These are phyloP conservation scores for Labia minor DNA, from an alignment of 2,888 invertebrate species.

Conservation along the genomic window DNA sequence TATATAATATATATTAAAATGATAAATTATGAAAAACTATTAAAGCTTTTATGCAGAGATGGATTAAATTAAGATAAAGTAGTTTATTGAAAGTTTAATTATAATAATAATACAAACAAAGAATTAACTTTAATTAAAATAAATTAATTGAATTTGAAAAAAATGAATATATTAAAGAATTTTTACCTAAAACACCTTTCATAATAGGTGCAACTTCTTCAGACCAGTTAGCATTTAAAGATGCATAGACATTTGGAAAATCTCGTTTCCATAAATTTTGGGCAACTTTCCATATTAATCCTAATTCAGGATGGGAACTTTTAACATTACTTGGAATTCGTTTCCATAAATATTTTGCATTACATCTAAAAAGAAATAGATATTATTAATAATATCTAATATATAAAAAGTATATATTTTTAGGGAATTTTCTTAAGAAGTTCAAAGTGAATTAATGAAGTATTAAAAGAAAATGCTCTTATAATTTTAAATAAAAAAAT, in stretches of 20 bases:
- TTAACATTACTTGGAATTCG: conserved; percentile 70
- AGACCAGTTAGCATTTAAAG: conserved; percentile 67
- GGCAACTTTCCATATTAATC: conserved; percentile 69
- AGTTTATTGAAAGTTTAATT: too few species aligned
- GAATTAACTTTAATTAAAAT: too few species aligned
- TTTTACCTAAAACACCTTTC: conserved; percentile 68
- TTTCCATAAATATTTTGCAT: conserved; percentile 89
- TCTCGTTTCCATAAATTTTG: conserved; percentile 79
- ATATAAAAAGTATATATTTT: too few species aligned
- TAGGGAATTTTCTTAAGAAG: too few species aligned
- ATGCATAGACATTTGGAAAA: conserved; percentile 65
- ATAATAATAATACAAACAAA: too few species aligned
- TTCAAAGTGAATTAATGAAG: not conserved
- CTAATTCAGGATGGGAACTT: conserved; percentile 58
- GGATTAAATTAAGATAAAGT: too few species aligned
- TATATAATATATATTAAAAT: conserved; percentile 17
- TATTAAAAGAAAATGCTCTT: not conserved
- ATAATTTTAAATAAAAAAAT: conserved; percentile 18
- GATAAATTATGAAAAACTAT: conserved; percentile 18
- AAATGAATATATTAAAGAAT: too few species aligned
- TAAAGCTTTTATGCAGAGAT: too few species aligned
- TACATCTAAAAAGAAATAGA: conserved; percentile 49
- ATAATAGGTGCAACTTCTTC: conserved; percentile 68
- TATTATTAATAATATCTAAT: too few species aligned
- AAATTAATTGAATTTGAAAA: too few species aligned